Conservation (phyloP, 2,888 invertebrate species). For the Pherbina coryleti region DNA sequence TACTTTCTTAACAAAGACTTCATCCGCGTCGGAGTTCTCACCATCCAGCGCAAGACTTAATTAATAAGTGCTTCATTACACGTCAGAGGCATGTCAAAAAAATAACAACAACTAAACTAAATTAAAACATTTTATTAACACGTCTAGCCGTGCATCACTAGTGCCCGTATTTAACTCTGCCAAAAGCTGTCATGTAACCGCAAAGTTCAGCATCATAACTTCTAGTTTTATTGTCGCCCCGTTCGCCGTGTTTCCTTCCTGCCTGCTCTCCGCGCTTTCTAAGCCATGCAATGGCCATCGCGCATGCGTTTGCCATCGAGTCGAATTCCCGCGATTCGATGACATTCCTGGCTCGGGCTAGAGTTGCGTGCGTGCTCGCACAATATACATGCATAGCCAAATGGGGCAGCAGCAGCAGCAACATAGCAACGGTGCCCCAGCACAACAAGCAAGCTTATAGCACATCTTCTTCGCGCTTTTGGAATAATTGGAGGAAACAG, state of each 20-base stretch:
- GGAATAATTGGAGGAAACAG: slow-evolving; percentile 43
- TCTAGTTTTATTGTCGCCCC: background rate
- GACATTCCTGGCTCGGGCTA: slow-evolving; percentile 4
- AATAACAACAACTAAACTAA: background rate
- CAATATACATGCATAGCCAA: background rate
- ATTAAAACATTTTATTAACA: slow-evolving; percentile 26
- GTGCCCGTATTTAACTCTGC: slow-evolving; percentile 17
- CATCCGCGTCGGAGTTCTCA: too few species aligned
- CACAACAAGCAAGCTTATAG: background rate
- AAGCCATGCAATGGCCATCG: background rate
- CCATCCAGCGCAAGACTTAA: background rate
- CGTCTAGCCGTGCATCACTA: background rate
- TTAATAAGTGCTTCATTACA: background rate
- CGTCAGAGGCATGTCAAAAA: background rate
- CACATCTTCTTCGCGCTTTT: slow-evolving; percentile 24
- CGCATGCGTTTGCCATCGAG: background rate
- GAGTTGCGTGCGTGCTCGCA: slow-evolving; percentile 8
- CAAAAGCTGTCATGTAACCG: slow-evolving; percentile 19
- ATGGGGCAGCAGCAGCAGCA: background rate
- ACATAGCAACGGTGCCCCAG: background rate
- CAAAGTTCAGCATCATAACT: slow-evolving; percentile 24
- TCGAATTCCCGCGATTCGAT: background rate
- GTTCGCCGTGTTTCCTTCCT: background rate
- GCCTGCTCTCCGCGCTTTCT: background rate
- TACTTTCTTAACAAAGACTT: too few species aligned